Evolutionary conservation across 1,140 invertebrate genomes (phyloP).

Genomic region (Diorhabda elongata): DNA sequence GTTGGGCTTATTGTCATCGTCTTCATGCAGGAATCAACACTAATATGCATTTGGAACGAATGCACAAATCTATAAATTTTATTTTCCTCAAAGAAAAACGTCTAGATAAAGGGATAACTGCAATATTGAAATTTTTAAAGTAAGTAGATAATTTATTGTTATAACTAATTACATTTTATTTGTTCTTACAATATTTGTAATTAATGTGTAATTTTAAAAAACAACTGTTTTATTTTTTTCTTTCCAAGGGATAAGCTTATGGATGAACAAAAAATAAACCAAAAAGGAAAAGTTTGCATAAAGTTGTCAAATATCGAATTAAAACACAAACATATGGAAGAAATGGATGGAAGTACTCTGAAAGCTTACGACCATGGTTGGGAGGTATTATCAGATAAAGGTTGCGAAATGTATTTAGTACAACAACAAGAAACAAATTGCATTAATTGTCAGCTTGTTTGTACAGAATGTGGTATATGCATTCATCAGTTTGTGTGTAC

Average conservation of each 20-base stretch:
- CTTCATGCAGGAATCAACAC: conserved; percentile 15
- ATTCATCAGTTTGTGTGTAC: conserved; percentile 23
- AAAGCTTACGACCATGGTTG: background rate
- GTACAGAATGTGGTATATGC: conserved; percentile 19
- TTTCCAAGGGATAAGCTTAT: background rate
- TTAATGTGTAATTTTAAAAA: background rate
- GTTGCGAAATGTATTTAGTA: background rate
- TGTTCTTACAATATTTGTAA: background rate
- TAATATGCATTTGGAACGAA: conserved; percentile 16
- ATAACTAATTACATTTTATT: background rate
- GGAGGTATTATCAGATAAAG: background rate
- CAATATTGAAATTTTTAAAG: background rate
- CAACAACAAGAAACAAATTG: background rate
- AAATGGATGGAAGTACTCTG: conserved; percentile 15
- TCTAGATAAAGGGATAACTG: conserved; percentile 6
- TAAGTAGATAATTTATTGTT: background rate
- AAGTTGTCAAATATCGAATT: conserved; percentile 12
- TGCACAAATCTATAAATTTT: conserved; percentile 15
- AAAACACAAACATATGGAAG: conserved; percentile 17
- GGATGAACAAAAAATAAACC: background rate
- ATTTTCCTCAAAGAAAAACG: conserved; percentile 16
- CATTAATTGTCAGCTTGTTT: conserved; percentile 18
- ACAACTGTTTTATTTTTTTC: background rate
- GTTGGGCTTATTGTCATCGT: conserved; percentile 17
- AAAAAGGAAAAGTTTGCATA: background rate